Percentiles rank a stretch among this genome's conserved stretches.
phyloP scores from a whole-genome alignment of 2,797 vertebrate species.

The Lacerta agilis region DNA sequence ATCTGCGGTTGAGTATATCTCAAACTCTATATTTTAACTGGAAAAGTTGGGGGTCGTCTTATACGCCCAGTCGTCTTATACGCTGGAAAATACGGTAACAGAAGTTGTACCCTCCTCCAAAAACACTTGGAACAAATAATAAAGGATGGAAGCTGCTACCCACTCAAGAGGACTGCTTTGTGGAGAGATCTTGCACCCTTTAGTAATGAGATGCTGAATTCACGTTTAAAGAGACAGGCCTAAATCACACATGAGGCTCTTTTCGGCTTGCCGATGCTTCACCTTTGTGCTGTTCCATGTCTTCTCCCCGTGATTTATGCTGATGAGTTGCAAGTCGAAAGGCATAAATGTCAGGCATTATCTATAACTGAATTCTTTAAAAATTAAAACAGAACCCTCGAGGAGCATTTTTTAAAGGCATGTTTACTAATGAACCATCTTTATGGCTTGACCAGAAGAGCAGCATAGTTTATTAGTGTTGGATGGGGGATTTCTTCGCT shows the following conservation, averaged over 20 bases:
- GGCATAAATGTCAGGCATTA: background rate
- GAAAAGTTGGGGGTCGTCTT: no score
- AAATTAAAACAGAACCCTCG: constrained; percentile 2
- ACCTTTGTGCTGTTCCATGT: background rate
- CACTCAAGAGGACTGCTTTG: background rate
- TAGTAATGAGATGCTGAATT: background rate
- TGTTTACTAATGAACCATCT: constrained; percentile 30
- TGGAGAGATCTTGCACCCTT: background rate
- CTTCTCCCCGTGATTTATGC: constrained; percentile 21
- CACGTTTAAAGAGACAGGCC: constrained; percentile 1
- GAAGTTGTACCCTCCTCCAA: background rate
- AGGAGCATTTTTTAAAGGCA: background rate
- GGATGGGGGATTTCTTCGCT: background rate
- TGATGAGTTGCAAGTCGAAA: constrained; percentile 4
- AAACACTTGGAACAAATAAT: background rate
- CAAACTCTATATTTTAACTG: no score
- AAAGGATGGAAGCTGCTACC: background rate
- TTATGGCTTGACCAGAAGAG: constrained; percentile 15
- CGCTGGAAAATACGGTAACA: no score
- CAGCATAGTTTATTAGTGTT: constrained; percentile 2
- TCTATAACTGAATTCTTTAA: background rate
- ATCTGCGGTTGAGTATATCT: no score
- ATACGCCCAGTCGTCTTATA: no score
- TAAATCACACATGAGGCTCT: background rate
- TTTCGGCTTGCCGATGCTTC: background rate